A percentile compares a stretch with the other conserved stretches of the same genome.
Evolutionary conservation across 1,140 invertebrate genomes (phyloP).

Genomic region (Bombyx mandarina): DNA sequence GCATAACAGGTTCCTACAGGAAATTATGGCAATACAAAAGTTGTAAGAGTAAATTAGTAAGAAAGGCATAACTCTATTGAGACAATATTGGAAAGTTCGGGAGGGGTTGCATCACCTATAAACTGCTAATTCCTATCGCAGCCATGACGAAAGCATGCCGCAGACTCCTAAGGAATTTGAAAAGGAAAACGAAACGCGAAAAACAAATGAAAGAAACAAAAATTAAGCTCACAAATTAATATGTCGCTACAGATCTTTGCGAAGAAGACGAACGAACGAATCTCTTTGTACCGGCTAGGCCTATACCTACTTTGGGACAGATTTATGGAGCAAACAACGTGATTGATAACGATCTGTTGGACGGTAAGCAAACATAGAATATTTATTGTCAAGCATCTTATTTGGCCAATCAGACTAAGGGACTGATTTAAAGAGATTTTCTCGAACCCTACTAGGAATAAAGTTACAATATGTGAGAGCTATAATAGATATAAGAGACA

Average conservation of each 20-base stretch:
- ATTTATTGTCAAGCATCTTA: not conserved
- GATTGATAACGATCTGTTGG: constrained; percentile 16
- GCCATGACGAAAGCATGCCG: constrained; percentile 5
- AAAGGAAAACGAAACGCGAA: not conserved
- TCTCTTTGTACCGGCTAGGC: constrained; percentile 24
- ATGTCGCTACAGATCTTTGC: constrained; percentile 21
- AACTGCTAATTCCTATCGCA: not conserved
- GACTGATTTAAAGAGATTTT: too few relatives aligned
- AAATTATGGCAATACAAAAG: too few relatives aligned
- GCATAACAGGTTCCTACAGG: too few relatives aligned
- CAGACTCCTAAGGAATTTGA: constrained; percentile 3
- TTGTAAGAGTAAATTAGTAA: too few relatives aligned
- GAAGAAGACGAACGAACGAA: constrained; percentile 13
- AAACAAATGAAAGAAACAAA: too few relatives aligned
- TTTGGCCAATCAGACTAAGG: too few relatives aligned
- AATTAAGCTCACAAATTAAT: not conserved
- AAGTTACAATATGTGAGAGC: too few relatives aligned
- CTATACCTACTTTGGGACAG: constrained; percentile 31
- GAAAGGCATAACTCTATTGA: too few relatives aligned
- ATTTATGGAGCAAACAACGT: constrained; percentile 21
- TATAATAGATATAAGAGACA: too few relatives aligned
- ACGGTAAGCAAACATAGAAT: constrained; percentile 15
- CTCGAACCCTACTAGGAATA: too few relatives aligned
- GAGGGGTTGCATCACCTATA: too few relatives aligned
- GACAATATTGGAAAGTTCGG: too few relatives aligned